phyloP scores from a whole-genome alignment of 2,888 invertebrate genomes.

The Epinotia brunnichana region DNA sequence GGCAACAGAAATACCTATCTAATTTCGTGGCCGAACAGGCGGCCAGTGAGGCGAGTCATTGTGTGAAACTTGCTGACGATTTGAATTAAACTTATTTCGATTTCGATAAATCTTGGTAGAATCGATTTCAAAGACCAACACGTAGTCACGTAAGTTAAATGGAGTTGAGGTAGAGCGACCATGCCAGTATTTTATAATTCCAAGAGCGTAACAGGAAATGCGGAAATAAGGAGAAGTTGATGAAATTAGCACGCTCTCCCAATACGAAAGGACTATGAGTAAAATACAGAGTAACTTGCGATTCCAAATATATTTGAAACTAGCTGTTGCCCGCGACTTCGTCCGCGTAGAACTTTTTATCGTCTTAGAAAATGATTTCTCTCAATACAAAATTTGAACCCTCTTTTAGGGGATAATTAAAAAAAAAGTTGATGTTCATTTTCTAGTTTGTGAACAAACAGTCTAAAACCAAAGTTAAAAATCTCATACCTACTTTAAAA shows the following conservation, averaged over 20 bases:
- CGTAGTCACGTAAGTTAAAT: constrained; percentile 34
- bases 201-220: constrained; percentile 10
- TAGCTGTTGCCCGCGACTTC: too few relatives aligned
- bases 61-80: constrained; percentile 29
- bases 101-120: constrained; percentile 18
- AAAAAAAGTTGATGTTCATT: too few relatives aligned
- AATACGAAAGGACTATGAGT: background rate
- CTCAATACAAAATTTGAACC: too few relatives aligned
- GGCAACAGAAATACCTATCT: constrained; percentile 32
- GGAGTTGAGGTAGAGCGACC: constrained; percentile 26
- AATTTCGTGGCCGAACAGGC: constrained; percentile 11
- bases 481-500: too few relatives aligned
- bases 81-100: constrained; percentile 39
- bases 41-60: constrained; percentile 26
- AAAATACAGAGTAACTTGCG: constrained; percentile 7
- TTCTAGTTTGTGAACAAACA: too few relatives aligned
- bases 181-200: constrained; percentile 25
- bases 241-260: constrained; percentile 13
- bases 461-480: too few relatives aligned
- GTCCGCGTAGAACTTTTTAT: too few relatives aligned
- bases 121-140: constrained; percentile 32
- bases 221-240: constrained; percentile 17
- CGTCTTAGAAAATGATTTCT: too few relatives aligned
- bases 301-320: background rate
- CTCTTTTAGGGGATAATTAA: too few relatives aligned